Percentiles rank a stretch among this genome's conserved stretches.
These are phyloP conservation scores for Ciconia boyciana DNA, from an alignment of 2,113 vertebrate genomes.

Conservation along the genomic window DNA sequence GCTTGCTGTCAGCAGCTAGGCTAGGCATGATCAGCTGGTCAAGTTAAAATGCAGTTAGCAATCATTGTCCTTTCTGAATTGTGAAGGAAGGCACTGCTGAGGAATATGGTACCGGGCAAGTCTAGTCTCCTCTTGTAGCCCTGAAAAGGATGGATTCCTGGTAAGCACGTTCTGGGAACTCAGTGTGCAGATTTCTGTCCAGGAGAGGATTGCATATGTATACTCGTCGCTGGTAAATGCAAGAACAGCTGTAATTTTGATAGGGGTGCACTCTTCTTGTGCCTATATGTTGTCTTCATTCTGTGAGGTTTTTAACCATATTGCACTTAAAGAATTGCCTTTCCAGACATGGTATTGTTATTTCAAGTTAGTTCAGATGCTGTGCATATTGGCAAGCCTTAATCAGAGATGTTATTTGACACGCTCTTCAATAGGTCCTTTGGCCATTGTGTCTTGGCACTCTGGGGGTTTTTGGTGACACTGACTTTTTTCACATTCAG, in stretches of 20 bases:
- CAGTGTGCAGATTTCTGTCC: background rate
- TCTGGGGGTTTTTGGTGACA: background rate
- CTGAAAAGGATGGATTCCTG: background rate
- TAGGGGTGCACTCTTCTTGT: background rate
- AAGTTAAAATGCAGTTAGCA: background rate
- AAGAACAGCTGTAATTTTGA: background rate
- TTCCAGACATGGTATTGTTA: background rate
- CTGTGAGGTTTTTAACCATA: background rate
- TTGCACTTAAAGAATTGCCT: background rate
- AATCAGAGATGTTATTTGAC: background rate
- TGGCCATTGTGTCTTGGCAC: background rate
- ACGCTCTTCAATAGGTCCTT: background rate
- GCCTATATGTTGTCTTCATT: rapidly evolving
- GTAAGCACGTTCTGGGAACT: background rate
- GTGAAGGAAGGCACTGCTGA: background rate
- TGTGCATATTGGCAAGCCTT: background rate
- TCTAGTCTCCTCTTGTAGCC: background rate
- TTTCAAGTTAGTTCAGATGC: background rate
- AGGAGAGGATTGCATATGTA: background rate
- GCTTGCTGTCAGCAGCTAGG: background rate
- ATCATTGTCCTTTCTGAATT: background rate
- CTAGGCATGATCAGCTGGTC: background rate
- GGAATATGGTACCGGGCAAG: background rate
- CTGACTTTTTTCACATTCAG: background rate
- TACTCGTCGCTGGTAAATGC: background rate